Evolutionary conservation across 2,888 invertebrate genomes (phyloP), one percentile per base, ranked within the genome.

Genomic region (Pseudeuparius sepicola): DNA sequence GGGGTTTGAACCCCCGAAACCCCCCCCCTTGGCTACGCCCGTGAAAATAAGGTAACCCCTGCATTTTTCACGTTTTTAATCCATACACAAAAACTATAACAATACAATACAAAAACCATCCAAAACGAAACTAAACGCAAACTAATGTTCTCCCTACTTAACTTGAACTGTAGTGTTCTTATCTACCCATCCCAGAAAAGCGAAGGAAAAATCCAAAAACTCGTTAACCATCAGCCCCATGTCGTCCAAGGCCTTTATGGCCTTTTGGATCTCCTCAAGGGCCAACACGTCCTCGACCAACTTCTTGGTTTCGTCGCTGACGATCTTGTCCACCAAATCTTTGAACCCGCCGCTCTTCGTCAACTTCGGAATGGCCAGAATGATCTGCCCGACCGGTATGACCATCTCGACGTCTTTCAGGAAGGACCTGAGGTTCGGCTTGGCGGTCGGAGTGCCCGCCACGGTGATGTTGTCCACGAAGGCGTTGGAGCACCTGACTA

Each of bases 221-320:
- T n/a, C n/a, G n/a, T n/a, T n/a, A n/a, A n/a, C n/a, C n/a, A n/a
- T 39, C 20, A 51, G 9, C 7, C 45, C 51, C 40, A 50, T 50
- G 5, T 47, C 40, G 3, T 31, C 31, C 9, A 49, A 33, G 5
- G 39, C 40, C 6, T 38, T 28, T 12, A 40, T 17, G 20, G 45
- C 20, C 10, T 41, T 35, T 13, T 44, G 43, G 4, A 47, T 33
- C 20, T 49, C 49, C 3, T 41, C 39, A n/a, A 43, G 16, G 3
- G 28, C 35, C 5, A 37, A 9, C 1, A 45, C 36, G n/a, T 37
- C 33, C 4, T 43, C 42, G 1, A 44, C 16, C 10, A 46, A 33
- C 10, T 25, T 38, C 11, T 36, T 40, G 4, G 41, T 44, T 20
- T 50, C 47, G 4, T 34, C 23, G 20, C 43, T 38, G 9, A 47